Evolutionary conservation across 2,888 invertebrate species (phyloP).

Genomic region (Asteroscopus sphinx): DNA sequence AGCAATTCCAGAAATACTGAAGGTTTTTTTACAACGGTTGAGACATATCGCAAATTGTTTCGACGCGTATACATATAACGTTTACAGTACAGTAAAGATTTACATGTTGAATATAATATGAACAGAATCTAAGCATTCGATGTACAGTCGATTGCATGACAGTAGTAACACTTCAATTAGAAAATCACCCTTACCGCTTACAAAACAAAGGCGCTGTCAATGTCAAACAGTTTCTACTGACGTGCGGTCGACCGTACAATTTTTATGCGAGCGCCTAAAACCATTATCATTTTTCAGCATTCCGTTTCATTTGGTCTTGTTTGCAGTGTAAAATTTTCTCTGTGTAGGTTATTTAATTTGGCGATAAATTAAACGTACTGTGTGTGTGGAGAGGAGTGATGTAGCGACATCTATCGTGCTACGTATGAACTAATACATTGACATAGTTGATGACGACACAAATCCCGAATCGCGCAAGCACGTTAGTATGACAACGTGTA

Average conservation of each 20-base stretch:
- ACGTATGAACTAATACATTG: no score
- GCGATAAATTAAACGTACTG: conserved; percentile 31
- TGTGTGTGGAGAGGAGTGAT: conserved; percentile 5
- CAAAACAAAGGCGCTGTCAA: no score
- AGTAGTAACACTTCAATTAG: no score
- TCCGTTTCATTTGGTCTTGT: conserved; percentile 20
- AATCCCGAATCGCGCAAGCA: no score
- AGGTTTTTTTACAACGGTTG: conserved; percentile 11
- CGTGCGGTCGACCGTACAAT: background rate
- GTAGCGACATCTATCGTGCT: no score
- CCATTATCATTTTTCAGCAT: conserved; percentile 34
- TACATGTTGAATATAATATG: conserved; percentile 15
- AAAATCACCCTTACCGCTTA: no score
- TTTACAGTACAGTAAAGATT: conserved; percentile 18
- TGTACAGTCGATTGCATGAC: no score
- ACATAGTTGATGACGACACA: no score
- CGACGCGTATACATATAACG: background rate
- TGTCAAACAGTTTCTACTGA: no score
- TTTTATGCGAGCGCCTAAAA: conserved; percentile 9
- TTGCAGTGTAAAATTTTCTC: conserved; percentile 26
- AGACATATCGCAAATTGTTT: conserved; percentile 13
- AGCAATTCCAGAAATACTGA: conserved; percentile 24
- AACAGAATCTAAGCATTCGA: conserved; percentile 7
- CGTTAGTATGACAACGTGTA: no score
- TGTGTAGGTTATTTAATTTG: conserved; percentile 31